phyloP scores from a whole-genome alignment of 2,888 invertebrate species.

The Hirtodrosophila alboralis region DNA sequence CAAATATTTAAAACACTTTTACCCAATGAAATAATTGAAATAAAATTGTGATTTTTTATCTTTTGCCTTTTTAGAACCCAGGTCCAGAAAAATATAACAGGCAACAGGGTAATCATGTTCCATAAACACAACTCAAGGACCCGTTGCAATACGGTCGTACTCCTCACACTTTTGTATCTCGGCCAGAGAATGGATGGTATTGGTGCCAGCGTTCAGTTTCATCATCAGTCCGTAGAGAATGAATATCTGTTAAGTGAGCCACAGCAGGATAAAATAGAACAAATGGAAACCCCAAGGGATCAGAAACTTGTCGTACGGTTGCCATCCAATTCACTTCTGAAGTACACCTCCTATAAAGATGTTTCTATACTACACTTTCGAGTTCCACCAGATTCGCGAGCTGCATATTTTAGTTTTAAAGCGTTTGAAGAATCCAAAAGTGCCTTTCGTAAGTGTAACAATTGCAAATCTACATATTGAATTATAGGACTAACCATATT shows the following conservation, averaged over 20 bases:
- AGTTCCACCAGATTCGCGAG: conserved; percentile 85
- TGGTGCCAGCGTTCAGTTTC: conserved; percentile 67
- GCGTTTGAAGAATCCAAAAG: conserved; percentile 84
- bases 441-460: conserved; percentile 83
- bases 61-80: conserved; percentile 9
- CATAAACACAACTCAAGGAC: conserved; percentile 10
- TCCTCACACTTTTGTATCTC: conserved; percentile 43
- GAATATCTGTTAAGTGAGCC: conserved; percentile 56
- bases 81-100: conserved; percentile 8
- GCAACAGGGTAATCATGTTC: conserved; percentile 35
- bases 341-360: conserved; percentile 86
- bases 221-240: conserved; percentile 60
- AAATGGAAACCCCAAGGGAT: conserved; percentile 73
- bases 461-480: no score
- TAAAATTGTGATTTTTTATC: no score
- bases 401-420: conserved; percentile 84
- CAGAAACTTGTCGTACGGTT: conserved; percentile 83
- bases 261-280: conserved; percentile 69
- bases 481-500: neutral
- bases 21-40: no score
- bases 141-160: conserved; percentile 24
- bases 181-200: conserved; percentile 37
- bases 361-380: conserved; percentile 86
- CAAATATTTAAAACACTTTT: no score
- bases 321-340: conserved; percentile 84